Base-by-base conservation (phyloP, 2,797 vertebrate genomes). In the Amblyraja radiata region DNA sequence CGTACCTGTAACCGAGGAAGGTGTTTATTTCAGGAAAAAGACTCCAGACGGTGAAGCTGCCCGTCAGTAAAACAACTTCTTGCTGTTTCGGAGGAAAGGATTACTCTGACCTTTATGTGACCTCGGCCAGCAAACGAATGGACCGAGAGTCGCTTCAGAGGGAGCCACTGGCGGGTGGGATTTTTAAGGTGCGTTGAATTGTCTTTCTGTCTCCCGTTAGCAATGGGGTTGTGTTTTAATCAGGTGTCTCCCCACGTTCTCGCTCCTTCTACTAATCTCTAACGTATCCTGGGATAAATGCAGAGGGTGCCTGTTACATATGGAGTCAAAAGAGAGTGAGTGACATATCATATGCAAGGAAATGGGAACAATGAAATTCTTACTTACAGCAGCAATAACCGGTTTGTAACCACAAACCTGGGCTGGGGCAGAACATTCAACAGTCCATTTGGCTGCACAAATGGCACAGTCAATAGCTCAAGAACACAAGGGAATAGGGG, bases 41-140 rank as follows among this genome's bases (percentile, higher is more conserved):
- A 93, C 95, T 99, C 18, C 98, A 97, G 95, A 98, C 97, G 0
- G 96, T 99, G 93, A 97, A 96, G 93, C 95, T 99, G 90, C 98
- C 98, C 0, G 97, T 97, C 65, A 96, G 94, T 36, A 97, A 97
- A 94, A 98, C 96, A 91, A 99, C 98, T 46, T 99, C 98, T 0
- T 98, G 98, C 95, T 98, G 97, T 94, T 99, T 99, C 0, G 98
- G 98, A 86, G 98, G 98, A 93, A 96, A 96, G 5, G 97, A 98
- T 95, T 98, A 97, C 95, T 96, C 97, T 54, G 98, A 99, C 93
- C 97, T 99, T 93, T 99, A 97, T 0, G 98, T 99, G 95, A 99
- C 98, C 84, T 97, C 97, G 32, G 98, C 97, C 68, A 95, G 93
- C 83, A 93, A 96, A 0, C 98, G 97, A 65, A 95, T 98, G 94